Conservation (phyloP, 2,888 invertebrate genomes). For the Brenthis daphne region DNA sequence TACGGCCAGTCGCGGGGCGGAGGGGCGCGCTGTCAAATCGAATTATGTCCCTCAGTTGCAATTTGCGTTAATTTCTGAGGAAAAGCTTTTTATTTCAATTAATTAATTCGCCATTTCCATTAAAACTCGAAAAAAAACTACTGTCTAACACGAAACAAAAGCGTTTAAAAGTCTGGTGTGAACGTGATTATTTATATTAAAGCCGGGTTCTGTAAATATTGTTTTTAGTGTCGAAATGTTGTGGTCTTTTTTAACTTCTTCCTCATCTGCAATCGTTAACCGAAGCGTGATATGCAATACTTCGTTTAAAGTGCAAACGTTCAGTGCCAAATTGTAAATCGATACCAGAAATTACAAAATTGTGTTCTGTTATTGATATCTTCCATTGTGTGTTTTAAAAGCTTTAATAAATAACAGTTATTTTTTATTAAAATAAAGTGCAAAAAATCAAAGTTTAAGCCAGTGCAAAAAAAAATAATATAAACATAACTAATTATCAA, state of each 20-base stretch:
- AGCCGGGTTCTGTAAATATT: slow-evolving; percentile 76
- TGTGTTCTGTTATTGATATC: neutral
- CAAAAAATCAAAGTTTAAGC: no score
- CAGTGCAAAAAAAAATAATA: no score
- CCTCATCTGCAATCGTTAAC: slow-evolving; percentile 43
- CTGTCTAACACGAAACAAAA: slow-evolving; percentile 47
- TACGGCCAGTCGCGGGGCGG: slow-evolving; percentile 46
- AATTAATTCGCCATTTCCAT: slow-evolving; percentile 53
- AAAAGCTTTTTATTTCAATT: slow-evolving; percentile 64
- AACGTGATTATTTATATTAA: slow-evolving; percentile 70
- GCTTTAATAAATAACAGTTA: neutral
- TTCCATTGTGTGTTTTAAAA: neutral
- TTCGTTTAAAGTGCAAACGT: slow-evolving; percentile 54
- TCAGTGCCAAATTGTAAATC: slow-evolving; percentile 32
- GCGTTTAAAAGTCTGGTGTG: slow-evolving; percentile 3
- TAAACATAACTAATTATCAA: neutral
- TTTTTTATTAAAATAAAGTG: neutral
- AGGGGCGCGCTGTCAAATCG: slow-evolving; percentile 69
- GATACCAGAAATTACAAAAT: slow-evolving; percentile 8
- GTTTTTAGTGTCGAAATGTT: slow-evolving; percentile 67
- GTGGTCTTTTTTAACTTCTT: slow-evolving; percentile 52
- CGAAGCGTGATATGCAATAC: slow-evolving; percentile 47
- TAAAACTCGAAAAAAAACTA: slow-evolving; percentile 47
- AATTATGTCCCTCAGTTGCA: slow-evolving; percentile 58
- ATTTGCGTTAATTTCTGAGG: slow-evolving; percentile 61